Evolutionary conservation across 2,888 invertebrate species (phyloP).

Genomic region (Vesta saturnalis): DNA sequence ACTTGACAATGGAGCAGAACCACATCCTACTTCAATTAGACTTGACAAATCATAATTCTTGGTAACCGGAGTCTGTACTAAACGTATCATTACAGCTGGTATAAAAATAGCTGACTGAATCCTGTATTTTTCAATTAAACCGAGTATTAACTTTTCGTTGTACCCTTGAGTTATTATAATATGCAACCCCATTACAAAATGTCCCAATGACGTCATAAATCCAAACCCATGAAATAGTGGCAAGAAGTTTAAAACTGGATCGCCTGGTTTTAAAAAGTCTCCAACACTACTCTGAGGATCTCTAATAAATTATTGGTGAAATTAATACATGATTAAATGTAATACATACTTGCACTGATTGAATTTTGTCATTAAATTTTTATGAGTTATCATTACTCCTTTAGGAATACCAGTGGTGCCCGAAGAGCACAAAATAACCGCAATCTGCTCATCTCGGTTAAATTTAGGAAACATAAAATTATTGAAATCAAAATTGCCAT

Average conservation of each 20-base stretch:
- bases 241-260: slow-evolving; percentile 23
- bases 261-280: slow-evolving; percentile 30
- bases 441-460: slow-evolving; percentile 41
- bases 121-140: slow-evolving; percentile 73
- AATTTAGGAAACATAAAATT: not conserved
- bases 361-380: slow-evolving; percentile 57
- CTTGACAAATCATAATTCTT: slow-evolving; percentile 76
- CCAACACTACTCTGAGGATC: not conserved
- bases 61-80: slow-evolving; percentile 81
- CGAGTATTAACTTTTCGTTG: slow-evolving; percentile 73
- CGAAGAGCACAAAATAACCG: slow-evolving; percentile 68
- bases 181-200: slow-evolving; percentile 42
- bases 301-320: not conserved
- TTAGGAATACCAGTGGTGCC: slow-evolving; percentile 77
- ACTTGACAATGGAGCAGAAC: slow-evolving; percentile 80
- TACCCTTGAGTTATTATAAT: slow-evolving; percentile 68
- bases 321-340: not conserved
- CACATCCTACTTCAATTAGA: slow-evolving; percentile 72
- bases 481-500: not conserved
- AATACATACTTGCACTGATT: not conserved
- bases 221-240: slow-evolving; percentile 54
- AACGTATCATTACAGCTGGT: slow-evolving; percentile 81
- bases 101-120: slow-evolving; percentile 75
- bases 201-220: slow-evolving; percentile 40
- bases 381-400: slow-evolving; percentile 71